Evolutionary conservation across 1,140 invertebrate species (phyloP).

Genomic region (Trichoplusia ni): DNA sequence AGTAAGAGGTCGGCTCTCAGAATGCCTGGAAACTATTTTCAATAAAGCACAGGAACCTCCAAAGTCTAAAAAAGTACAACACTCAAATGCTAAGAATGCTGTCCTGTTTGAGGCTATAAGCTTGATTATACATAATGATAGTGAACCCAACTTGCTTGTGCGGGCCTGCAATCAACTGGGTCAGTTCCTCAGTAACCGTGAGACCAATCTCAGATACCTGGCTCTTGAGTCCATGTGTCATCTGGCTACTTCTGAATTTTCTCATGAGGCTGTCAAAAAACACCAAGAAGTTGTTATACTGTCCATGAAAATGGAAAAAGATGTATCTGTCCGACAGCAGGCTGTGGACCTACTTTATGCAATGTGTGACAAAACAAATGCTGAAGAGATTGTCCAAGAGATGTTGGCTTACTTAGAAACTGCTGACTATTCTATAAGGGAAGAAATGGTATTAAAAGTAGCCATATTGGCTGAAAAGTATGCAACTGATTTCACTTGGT

Average conservation of each 20-base stretch:
- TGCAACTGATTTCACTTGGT: slow-evolving; percentile 99
- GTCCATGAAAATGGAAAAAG: slow-evolving; percentile 99
- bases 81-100: slow-evolving; percentile 99
- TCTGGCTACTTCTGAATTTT: slow-evolving; percentile 99
- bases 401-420: slow-evolving; percentile 99
- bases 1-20: slow-evolving; percentile 96
- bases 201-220: slow-evolving; percentile 99
- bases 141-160: slow-evolving; percentile 98
- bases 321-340: slow-evolving; percentile 98
- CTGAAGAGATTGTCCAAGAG: slow-evolving; percentile 99
- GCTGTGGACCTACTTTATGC: slow-evolving; percentile 99
- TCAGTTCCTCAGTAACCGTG: slow-evolving; percentile 98
- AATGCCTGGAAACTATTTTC: slow-evolving; percentile 99
- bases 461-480: slow-evolving; percentile 99
- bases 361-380: slow-evolving; percentile 99
- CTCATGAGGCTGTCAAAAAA: slow-evolving; percentile 99
- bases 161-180: slow-evolving; percentile 99
- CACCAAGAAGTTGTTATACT: slow-evolving; percentile 99
- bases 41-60: slow-evolving; percentile 99
- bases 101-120: slow-evolving; percentile 99
- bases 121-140: slow-evolving; percentile 99
- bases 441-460: slow-evolving; percentile 99
- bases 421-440: slow-evolving; percentile 99
- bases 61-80: slow-evolving; percentile 99
- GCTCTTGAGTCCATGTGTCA: slow-evolving; percentile 99